Base-by-base conservation (phyloP, 2,113 vertebrate species). In the Sander lucioperca region DNA sequence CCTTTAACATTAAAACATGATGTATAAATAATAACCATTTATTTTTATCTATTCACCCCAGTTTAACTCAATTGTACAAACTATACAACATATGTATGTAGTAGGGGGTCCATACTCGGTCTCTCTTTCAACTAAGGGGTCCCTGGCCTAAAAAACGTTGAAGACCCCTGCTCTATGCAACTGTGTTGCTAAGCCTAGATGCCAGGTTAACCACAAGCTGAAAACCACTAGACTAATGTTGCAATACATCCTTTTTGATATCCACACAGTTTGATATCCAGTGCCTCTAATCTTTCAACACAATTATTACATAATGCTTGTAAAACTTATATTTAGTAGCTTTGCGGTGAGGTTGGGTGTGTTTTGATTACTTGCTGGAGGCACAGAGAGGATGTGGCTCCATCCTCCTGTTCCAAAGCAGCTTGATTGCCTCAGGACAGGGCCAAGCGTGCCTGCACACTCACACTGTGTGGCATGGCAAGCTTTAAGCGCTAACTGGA, bases 341-440 rank as follows among this genome's bases (percentile, higher is more conserved):
- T 84, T 53, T 73, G 48, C 1, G 25, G 63, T 45, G 39, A 82
- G 54, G 13, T 57, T 65, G 39, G 54, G 57, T 50, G 63, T 77
- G 47, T 62, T 80, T 61, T 74, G 53, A 62, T 47, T 72, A 71
- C 30, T 63, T 45, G 16, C 56, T 76, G 30, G 33, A 72, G 63
- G 73, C 48, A 5, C 36, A 65, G 36, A 57, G 30, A 71, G 54
- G 74, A 69, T 56, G 67, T 69, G 57, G 14, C 59, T 85, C 7
- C 51, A 30, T 77, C 33, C 12, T 56, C 23, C 53, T 80, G 67
- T 79, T 76, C 67, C 76, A 77, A 59, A 71, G 50, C 69, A 45
- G 16, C 54, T 51, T 63, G 56, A 56, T 63, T 65, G 69, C 83
- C 64, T 82, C 13, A 5, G 86, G 64, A 70, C 71, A 67, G 69